phyloP scores from a whole-genome alignment of 2,113 vertebrate genomes.

The Sebastes schlegelii region DNA sequence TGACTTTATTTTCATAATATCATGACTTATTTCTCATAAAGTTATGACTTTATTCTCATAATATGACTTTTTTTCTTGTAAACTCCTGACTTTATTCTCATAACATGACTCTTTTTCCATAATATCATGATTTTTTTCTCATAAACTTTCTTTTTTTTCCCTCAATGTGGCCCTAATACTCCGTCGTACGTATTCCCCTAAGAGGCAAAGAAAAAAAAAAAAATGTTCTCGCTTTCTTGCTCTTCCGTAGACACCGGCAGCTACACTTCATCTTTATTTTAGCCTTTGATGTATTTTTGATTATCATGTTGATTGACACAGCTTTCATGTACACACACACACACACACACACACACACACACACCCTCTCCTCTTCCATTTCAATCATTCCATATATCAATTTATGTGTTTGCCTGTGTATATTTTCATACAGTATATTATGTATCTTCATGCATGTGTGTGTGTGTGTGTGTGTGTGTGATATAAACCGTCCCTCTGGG shows the following conservation, averaged over 20 bases:
- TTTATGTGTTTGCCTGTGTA: neutral
- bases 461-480: conserved; percentile 57
- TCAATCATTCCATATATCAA: conserved; percentile 22
- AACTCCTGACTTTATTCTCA: too few species aligned
- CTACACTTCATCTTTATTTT: conserved; percentile 37
- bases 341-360: neutral
- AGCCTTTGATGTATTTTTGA: conserved; percentile 62
- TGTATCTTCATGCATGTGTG: conserved; percentile 36
- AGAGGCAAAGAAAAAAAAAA: too few species aligned
- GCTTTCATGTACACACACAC: conserved; percentile 41
- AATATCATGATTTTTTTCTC: too few species aligned
- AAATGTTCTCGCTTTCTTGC: too few species aligned
- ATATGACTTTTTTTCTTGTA: too few species aligned
- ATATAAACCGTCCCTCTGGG: conserved; percentile 34
- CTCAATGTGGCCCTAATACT: too few species aligned
- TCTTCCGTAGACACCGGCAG: neutral
- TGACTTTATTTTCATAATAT: too few species aligned
- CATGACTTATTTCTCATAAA: too few species aligned
- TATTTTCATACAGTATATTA: neutral
- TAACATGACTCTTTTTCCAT: too few species aligned
- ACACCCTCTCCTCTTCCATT: conserved; percentile 4
- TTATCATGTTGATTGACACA: conserved; percentile 47
- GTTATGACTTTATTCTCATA: too few species aligned
- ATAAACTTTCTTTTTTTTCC: too few species aligned
- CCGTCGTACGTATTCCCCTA: too few species aligned